Evolutionary conservation across 1,140 invertebrate species (phyloP).

Genomic region (Panulirus ornatus): DNA sequence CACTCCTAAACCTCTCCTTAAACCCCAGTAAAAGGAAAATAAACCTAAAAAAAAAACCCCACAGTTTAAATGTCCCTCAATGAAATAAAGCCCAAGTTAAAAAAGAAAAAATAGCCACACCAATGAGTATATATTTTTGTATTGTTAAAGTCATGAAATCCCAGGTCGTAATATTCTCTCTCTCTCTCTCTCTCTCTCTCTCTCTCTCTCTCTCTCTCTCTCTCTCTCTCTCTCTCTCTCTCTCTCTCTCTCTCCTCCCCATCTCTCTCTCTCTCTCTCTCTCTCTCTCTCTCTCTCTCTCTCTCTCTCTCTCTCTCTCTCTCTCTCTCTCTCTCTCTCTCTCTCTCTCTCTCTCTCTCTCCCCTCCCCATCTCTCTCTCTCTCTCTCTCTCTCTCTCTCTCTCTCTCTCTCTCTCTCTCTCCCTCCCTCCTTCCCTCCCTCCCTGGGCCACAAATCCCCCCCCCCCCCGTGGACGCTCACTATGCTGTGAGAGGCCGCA

Average conservation of each 20-base stretch:
- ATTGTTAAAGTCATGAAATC: not conserved
- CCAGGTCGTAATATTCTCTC: not conserved
- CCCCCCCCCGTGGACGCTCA: not conserved
- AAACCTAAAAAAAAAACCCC: not conserved
- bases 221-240: not conserved
- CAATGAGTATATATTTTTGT: not conserved
- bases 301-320: not conserved
- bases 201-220: not conserved
- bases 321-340: too few relatives aligned
- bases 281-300: not conserved
- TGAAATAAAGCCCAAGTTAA: not conserved
- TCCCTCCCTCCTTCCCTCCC: not conserved
- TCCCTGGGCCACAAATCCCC: not conserved
- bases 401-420: not conserved
- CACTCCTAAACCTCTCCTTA: not conserved
- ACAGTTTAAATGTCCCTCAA: not conserved
- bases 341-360: too few relatives aligned
- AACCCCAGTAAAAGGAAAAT: not conserved
- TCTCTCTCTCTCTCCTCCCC: not conserved
- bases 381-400: not conserved
- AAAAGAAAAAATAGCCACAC: not conserved
- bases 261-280: too few relatives aligned
- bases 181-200: slow-evolving; percentile 21
- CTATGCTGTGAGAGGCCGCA: not conserved
- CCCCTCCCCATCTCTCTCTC: too few relatives aligned